Percentiles rank a stretch among this genome's conserved stretches.
phyloP scores from a whole-genome alignment of 2,797 vertebrate species.

The Mastacembelus armatus region DNA sequence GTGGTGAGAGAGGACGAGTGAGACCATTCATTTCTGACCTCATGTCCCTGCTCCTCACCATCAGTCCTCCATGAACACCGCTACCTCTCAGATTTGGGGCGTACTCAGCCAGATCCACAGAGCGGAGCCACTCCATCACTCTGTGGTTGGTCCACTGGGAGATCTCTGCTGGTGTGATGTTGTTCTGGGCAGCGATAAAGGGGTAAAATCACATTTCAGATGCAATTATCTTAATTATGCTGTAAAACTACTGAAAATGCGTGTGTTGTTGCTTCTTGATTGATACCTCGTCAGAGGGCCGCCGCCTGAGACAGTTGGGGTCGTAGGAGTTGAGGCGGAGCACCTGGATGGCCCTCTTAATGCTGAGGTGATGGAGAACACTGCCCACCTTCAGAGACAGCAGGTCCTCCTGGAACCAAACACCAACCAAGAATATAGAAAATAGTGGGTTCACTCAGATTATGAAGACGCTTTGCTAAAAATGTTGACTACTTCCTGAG shows the following conservation, averaged over 20 bases:
- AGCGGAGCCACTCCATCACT: slow-evolving; percentile 97
- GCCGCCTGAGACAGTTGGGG: slow-evolving; percentile 90
- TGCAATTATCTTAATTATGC: not conserved
- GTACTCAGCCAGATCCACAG: slow-evolving; percentile 94
- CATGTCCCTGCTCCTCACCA: too few species aligned
- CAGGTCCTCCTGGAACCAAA: slow-evolving; percentile 89
- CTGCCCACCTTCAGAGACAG: slow-evolving; percentile 94
- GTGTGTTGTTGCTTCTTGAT: not conserved
- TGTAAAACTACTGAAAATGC: not conserved
- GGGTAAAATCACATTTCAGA: not conserved
- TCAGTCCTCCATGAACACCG: slow-evolving; percentile 93
- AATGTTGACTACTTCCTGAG: too few species aligned
- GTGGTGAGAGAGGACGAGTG: too few species aligned
- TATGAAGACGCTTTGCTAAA: too few species aligned
- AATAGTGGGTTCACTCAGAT: not conserved
- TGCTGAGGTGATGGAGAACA: slow-evolving; percentile 95
- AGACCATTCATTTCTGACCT: too few species aligned
- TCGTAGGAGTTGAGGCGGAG: slow-evolving; percentile 92
- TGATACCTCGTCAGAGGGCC: slow-evolving; percentile 92
- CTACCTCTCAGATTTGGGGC: slow-evolving; percentile 96
- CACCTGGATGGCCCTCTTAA: slow-evolving; percentile 96
- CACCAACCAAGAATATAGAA: not conserved
- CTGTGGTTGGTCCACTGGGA: slow-evolving; percentile 96
- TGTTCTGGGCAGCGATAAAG: slow-evolving; percentile 79
- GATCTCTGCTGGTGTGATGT: slow-evolving; percentile 88